Base-by-base conservation (phyloP, 2,888 invertebrate species). In the Thymelicus acteon region DNA sequence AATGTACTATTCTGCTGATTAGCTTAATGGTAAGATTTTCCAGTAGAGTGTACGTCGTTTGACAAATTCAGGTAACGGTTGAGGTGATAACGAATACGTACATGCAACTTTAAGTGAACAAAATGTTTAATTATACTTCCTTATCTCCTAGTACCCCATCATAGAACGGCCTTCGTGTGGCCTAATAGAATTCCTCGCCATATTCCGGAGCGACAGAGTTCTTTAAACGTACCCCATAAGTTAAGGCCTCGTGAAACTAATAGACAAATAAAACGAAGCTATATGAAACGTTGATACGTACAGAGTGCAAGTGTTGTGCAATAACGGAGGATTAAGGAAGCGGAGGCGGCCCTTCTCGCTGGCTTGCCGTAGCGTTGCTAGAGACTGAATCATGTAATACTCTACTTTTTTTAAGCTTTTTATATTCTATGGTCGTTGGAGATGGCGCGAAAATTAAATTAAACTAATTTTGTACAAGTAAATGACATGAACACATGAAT, bases 251-350 rank as follows among this genome's bases (percentile, higher is more conserved):
- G 72, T 49, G 5, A 77, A 73, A 75, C 78, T 83, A 81, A 81
- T 80, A 83, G 80, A 82, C 78, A 82, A 80, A 78, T 79, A 79
- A 82, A 79, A 73, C 73, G 75, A 79, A 75, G 19, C 54, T 64
- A 78, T 74, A 75, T 72, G 71, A 79, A 89, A 88, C 88, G 81
- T 85, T 82, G 82, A 93, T 93, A 91, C 91, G 91, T 92, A 93
- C 89, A 83, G 85, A 86, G 86, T 85, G 89, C 89, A 87, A 88
- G 91, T 89, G 92, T 91, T 91, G 91, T 93, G 92, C 91, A 92
- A 92, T 93, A 92, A 91, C 88, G 82, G 76, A 88, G 83, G n/a
- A n/a, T n/a, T n/a, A n/a, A n/a, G n/a, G 44, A 10, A 8, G 44
- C 4, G 44, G 79, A 71, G 72, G 48, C n/a, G 13, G 1, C n/a